phyloP scores from a whole-genome alignment of 2,888 invertebrate genomes.

The Heliothis peltigera region DNA sequence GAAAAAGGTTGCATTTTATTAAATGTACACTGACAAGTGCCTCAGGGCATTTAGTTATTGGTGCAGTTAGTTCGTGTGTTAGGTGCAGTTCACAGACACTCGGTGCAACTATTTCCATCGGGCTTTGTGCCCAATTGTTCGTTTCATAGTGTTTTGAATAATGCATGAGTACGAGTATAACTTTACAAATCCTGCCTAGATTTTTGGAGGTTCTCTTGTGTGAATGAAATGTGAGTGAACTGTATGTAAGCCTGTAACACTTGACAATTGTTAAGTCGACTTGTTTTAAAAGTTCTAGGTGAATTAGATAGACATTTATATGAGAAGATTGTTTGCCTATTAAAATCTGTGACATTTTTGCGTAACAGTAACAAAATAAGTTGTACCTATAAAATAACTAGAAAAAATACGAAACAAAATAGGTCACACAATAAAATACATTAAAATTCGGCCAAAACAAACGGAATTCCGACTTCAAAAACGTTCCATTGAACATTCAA shows the following conservation, averaged over 20 bases:
- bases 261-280: too few species aligned
- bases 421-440: neutral
- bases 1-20: constrained; percentile 10
- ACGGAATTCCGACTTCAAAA: neutral
- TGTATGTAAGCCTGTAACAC: neutral
- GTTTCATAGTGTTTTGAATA: constrained; percentile 38
- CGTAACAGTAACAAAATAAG: neutral
- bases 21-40: constrained; percentile 22
- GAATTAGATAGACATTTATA: too few species aligned
- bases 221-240: neutral
- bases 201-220: neutral
- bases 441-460: neutral
- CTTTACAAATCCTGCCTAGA: constrained; percentile 17
- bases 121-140: constrained; percentile 63
- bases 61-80: constrained; percentile 17
- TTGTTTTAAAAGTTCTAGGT: too few species aligned
- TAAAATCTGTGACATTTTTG: too few species aligned
- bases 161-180: constrained; percentile 43
- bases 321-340: too few species aligned
- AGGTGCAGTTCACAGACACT: constrained; percentile 33
- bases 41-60: constrained; percentile 29
- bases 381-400: neutral
- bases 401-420: neutral
- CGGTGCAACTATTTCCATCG: constrained; percentile 75
- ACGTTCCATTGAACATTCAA: constrained; percentile 13